phyloP scores from a whole-genome alignment of 1,140 invertebrate genomes.

The Cyclina sinensis region DNA sequence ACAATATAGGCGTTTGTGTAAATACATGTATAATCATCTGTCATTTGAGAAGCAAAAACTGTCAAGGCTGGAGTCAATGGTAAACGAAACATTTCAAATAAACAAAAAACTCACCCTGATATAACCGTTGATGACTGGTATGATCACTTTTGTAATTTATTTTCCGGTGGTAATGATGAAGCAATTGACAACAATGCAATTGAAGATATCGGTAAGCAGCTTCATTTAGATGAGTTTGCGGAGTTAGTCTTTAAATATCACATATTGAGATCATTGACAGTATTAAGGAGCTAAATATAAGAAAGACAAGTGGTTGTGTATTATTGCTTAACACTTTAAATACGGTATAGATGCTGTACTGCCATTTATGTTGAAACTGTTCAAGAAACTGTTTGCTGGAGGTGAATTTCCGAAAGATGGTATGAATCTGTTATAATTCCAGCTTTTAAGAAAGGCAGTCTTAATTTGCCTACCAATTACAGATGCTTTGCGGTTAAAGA shows the following conservation, averaged over 20 bases:
- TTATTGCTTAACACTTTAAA: neutral
- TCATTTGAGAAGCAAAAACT: neutral
- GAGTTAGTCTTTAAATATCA: neutral
- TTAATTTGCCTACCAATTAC: conserved; percentile 1
- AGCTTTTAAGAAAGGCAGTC: conserved; percentile 3
- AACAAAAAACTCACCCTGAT: neutral
- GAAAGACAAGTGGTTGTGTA: neutral
- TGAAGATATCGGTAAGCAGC: neutral
- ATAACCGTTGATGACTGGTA: neutral
- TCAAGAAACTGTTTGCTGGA: neutral
- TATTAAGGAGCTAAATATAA: conserved; percentile 4
- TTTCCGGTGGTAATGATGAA: neutral
- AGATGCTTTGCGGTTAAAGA: neutral
- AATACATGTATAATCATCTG: neutral
- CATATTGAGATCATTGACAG: neutral
- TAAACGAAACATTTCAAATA: neutral
- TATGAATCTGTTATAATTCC: neutral
- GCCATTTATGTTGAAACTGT: neutral
- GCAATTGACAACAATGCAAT: neutral
- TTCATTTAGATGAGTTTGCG: neutral
- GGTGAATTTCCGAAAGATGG: conserved; percentile 15
- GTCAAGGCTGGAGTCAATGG: neutral
- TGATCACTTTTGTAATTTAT: conserved; percentile 19
- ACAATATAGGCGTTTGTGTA: neutral
- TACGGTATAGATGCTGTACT: neutral